Evolutionary conservation across 2,797 vertebrate species (phyloP).

Genomic region (Centropyge bicolor): DNA sequence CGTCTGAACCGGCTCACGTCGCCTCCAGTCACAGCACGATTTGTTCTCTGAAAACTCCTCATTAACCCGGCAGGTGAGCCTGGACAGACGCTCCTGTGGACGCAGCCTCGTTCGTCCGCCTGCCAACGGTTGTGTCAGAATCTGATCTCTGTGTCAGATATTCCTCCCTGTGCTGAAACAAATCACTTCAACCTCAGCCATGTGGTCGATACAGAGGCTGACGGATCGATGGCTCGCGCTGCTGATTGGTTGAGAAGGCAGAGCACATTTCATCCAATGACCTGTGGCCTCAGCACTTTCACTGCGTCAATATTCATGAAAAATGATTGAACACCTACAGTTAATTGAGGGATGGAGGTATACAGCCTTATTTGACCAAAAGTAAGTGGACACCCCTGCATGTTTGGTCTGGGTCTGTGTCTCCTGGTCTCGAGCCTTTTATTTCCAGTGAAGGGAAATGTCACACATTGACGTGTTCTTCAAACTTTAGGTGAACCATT

Average conservation of each 20-base stretch:
- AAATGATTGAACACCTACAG: background rate
- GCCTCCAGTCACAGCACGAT: background rate
- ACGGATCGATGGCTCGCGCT: background rate
- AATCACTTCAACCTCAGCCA: background rate
- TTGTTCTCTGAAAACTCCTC: constrained; percentile 30
- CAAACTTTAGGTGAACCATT: background rate
- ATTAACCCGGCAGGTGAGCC: constrained; percentile 41
- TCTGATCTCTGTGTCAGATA: background rate
- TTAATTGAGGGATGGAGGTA: background rate
- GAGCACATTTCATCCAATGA: background rate
- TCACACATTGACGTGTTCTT: background rate
- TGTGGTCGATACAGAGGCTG: background rate
- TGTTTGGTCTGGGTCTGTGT: background rate
- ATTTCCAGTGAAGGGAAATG: too few species aligned
- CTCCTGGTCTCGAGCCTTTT: background rate
- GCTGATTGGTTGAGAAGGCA: background rate
- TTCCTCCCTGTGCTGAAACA: background rate
- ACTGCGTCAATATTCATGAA: background rate
- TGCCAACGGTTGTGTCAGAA: background rate
- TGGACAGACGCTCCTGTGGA: background rate
- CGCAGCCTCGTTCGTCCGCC: constrained; percentile 10
- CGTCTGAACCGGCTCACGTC: constrained; percentile 2
- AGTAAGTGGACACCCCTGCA: background rate
- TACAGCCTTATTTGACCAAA: background rate
- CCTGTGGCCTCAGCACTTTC: background rate